Evolutionary conservation across 2,113 vertebrate genomes (phyloP).

Genomic region (Tragulus kanchil): DNA sequence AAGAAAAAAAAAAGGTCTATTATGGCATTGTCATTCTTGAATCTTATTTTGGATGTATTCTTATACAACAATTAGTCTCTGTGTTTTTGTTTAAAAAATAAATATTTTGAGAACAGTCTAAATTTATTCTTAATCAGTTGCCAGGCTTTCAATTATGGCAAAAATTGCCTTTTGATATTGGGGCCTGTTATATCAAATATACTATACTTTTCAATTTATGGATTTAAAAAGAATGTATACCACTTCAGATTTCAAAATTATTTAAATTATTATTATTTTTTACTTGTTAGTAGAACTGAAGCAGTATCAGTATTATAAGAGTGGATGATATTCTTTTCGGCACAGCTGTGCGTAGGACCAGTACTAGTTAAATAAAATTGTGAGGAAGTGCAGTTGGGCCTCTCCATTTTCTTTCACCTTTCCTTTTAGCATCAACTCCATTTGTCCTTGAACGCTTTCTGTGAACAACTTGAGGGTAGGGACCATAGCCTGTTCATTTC

Average conservation of each 20-base stretch:
- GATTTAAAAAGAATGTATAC: neutral
- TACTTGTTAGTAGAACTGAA: slow-evolving; percentile 59
- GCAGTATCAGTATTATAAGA: slow-evolving; percentile 56
- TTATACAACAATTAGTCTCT: neutral
- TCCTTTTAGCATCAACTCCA: neutral
- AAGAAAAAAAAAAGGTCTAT: slow-evolving; percentile 1
- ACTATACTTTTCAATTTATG: slow-evolving; percentile 47
- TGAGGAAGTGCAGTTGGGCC: neutral
- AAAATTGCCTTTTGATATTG: slow-evolving; percentile 26
- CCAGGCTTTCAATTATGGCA: slow-evolving; percentile 36
- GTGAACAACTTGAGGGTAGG: neutral
- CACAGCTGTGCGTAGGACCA: neutral
- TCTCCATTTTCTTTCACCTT: neutral
- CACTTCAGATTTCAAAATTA: slow-evolving; percentile 50
- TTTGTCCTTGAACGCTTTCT: neutral
- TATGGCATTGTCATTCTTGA: neutral
- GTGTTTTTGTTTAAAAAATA: neutral
- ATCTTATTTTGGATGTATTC: slow-evolving; percentile 17
- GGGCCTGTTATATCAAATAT: slow-evolving; percentile 35
- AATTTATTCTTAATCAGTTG: slow-evolving; percentile 42
- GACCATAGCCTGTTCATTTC: neutral
- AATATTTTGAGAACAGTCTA: slow-evolving; percentile 45
- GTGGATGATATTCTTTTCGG: neutral
- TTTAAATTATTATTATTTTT: neutral
- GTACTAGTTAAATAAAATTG: neutral